Evolutionary conservation across 2,113 vertebrate species (phyloP), one percentile per base, ranked within the genome.

Genomic region (Melanerpes aurifrons): DNA sequence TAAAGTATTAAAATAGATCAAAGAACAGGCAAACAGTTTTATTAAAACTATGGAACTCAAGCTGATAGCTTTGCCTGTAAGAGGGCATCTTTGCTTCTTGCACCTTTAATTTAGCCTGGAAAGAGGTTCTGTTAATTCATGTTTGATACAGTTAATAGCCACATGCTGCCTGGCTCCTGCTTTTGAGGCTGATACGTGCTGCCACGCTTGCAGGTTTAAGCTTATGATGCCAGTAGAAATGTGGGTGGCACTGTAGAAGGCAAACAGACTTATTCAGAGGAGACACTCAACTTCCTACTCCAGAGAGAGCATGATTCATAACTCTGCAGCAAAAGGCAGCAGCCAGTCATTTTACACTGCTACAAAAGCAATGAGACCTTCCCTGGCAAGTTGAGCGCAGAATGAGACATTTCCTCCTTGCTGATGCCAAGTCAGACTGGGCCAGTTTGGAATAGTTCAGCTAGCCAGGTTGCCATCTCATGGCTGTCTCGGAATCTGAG

Each of bases 351-450:
- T 76, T 70, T 81, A 10, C 48, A 8, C 45, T 75, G 76, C 76
- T 90, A 76, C 79, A 81, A 82, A 76, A 87, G 87, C 56, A 83
- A 48, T 25, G 58, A 93, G 79, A 75, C 86, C 76, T 90, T 81
- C 94, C 32, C 73, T 94, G 94, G 91, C 82, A 92, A 91, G 90
- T 69, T 3, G 4, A 79, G 58, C 5, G 54, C 57, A 59, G 57
- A 91, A 92, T 96, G 93, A 96, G 87, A 83, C 89, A 93, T 94
- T 96, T 96, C 91, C 95, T 96, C 86, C 85, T 87, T 69, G 86
- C 76, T 47, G 85, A 31, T 91, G 91, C 95, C 94, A 96, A 93
- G 85, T 82, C 48, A 90, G 80, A 94, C 82, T 31, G 89, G 95
- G 94, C 87, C 89, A 87, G 89, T 79, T 82, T 87, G 91, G 89